Base-by-base conservation (phyloP, 2,113 vertebrate species). In the Halcyon malimbica region DNA sequence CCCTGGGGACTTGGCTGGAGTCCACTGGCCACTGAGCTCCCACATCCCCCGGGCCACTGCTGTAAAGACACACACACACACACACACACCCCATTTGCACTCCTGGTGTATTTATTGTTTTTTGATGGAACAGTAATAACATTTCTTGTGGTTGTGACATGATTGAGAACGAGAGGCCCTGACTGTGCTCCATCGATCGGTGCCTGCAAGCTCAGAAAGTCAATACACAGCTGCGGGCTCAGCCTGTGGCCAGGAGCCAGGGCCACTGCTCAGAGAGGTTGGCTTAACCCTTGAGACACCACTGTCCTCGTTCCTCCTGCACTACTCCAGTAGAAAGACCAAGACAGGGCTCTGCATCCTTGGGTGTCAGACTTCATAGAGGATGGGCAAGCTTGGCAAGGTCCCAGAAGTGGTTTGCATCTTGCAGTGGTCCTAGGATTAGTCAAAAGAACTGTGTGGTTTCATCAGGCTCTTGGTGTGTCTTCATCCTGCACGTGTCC, bases 1-100 rank as follows among this genome's bases (percentile, higher is more conserved):
- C 41, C 33, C 17, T 2, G 9, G 62, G 51, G 65, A 6, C 33
- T 60, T 60, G 76, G 33, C 46, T 56, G 35, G 64, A n/a, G n/a
- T 44, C 59, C 0, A 1, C 41, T 10, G 46, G 14, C 39, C 1
- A 1, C 67, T 26, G 33, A 2, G 1, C 8, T 75, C 42, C 19
- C 1, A 0, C 44, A 12, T 25, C 8, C 13, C 26, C 14, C 0
- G 2, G 26, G 19, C 42, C 51, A 11, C 7, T 21, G 82, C 41
- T 56, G 44, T 19, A 16, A 24, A n/a, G 62, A 20, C 10, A 15
- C 42, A 15, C 42, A 14, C 42, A 20, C 10, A 15, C 42, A 15
- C 42, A 14, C 42, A 65, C 50, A 54, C 4, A 17, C 70, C 54
- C 62, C 37, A 2, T 19, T 46, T 13, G 25, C 31, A 2, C 54